phyloP scores from a whole-genome alignment of 2,113 vertebrate species.

The Rutilus rutilus region DNA sequence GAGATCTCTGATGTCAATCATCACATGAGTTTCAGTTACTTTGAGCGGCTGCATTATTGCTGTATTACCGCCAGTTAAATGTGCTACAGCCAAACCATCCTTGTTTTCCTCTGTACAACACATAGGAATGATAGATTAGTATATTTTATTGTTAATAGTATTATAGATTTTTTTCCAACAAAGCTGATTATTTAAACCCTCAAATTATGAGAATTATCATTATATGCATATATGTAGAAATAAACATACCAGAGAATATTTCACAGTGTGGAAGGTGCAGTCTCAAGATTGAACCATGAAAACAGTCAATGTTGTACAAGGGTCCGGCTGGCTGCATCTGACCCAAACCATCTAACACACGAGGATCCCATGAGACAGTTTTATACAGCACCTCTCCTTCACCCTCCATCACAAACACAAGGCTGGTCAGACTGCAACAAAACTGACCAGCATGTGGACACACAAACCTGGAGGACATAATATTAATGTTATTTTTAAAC shows the following conservation, averaged over 20 bases:
- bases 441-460: conserved; percentile 48
- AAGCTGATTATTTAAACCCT: no score
- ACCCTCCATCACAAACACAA: conserved; percentile 48
- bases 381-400: conserved; percentile 50
- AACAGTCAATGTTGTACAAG: conserved; percentile 53
- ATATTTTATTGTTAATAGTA: no score
- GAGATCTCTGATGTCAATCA: conserved; percentile 29
- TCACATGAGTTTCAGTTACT: conserved; percentile 43
- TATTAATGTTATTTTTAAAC: no score
- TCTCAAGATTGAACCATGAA: conserved; percentile 35
- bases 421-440: conserved; percentile 46
- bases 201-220: no score
- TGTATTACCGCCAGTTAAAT: conserved; percentile 38
- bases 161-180: no score
- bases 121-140: no score
- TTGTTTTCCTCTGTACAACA: neutral
- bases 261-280: conserved; percentile 62
- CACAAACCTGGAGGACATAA: neutral
- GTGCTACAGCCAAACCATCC: conserved; percentile 39
- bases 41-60: conserved; percentile 31
- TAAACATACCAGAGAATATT: no score
- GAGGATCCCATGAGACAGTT: conserved; percentile 48
- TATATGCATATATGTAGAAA: no score
- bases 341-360: neutral
- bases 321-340: conserved; percentile 52